These are phyloP conservation scores for Dermatophagoides farinae DNA, from an alignment of 1,140 invertebrate species.

Conservation along the genomic window DNA sequence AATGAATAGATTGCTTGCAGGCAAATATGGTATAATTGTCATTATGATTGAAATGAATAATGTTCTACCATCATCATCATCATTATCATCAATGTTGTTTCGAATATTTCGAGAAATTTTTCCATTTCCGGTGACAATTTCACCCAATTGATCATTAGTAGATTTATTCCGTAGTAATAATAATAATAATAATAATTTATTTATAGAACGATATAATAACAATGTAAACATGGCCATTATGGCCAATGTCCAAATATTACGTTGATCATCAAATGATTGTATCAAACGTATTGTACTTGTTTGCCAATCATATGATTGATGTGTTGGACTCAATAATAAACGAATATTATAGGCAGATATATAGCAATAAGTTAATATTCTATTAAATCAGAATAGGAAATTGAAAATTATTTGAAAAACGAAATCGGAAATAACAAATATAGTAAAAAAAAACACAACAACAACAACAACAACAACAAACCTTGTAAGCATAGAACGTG, in stretches of 20 bases:
- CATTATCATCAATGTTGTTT: no score
- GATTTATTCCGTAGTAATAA: not conserved
- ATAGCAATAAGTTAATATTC: slow-evolving; percentile 32
- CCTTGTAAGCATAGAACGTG: slow-evolving; percentile 17
- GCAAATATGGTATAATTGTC: slow-evolving; percentile 63
- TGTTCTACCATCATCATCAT: not conserved
- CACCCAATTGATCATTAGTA: not conserved
- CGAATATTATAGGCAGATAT: slow-evolving; percentile 32
- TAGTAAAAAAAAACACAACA: not conserved
- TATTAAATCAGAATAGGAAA: slow-evolving; percentile 18
- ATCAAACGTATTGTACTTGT: slow-evolving; percentile 35
- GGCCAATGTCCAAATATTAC: slow-evolving; percentile 24
- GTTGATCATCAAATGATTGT: slow-evolving; percentile 25
- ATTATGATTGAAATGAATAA: slow-evolving; percentile 10
- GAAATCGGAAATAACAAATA: not conserved
- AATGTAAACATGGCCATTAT: no score
- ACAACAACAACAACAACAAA: not conserved
- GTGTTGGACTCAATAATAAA: slow-evolving; percentile 30
- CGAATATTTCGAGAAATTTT: not conserved
- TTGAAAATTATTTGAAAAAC: not conserved
- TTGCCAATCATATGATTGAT: slow-evolving; percentile 36
- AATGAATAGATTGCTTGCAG: slow-evolving; percentile 89
- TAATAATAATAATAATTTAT: no score
- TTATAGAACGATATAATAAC: no score
- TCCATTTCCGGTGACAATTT: not conserved